phyloP scores from a whole-genome alignment of 1,140 invertebrate species.

The Mya arenaria region DNA sequence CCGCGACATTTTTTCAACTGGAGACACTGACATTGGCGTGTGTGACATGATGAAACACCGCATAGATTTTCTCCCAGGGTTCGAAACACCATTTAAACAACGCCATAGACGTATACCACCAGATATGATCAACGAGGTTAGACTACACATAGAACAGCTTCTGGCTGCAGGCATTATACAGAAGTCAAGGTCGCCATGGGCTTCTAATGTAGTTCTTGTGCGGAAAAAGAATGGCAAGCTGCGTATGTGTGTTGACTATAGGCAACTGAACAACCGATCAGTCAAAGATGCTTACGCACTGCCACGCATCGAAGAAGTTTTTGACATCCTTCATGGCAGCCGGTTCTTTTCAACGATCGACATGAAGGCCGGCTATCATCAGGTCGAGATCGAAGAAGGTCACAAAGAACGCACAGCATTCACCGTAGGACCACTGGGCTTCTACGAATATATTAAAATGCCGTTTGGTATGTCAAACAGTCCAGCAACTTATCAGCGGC shows the following conservation, averaged over 20 bases:
- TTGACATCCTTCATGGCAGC: slow-evolving; percentile 15
- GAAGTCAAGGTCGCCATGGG: slow-evolving; percentile 12
- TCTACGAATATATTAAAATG: neutral
- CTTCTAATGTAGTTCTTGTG: slow-evolving; percentile 22
- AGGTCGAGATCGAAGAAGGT: neutral
- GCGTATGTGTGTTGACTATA: neutral
- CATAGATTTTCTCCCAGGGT: slow-evolving; percentile 18
- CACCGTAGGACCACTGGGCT: slow-evolving; percentile 5
- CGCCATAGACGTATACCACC: slow-evolving; percentile 6
- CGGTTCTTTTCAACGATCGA: neutral
- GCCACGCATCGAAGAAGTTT: slow-evolving; percentile 24
- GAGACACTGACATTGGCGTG: slow-evolving; percentile 48
- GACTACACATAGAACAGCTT: slow-evolving; percentile 23
- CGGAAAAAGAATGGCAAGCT: neutral
- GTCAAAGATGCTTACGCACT: neutral
- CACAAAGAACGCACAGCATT: neutral
- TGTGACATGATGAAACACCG: slow-evolving; percentile 44
- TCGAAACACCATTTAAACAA: slow-evolving; percentile 38
- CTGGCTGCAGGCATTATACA: slow-evolving; percentile 2
- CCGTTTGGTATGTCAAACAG: slow-evolving; percentile 52
- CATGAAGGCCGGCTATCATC: neutral
- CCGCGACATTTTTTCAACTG: slow-evolving; percentile 38
- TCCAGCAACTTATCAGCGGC: slow-evolving; percentile 45
- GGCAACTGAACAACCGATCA: neutral
- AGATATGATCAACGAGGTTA: slow-evolving; percentile 27